Evolutionary conservation across 2,113 vertebrate genomes (phyloP), one percentile per base, ranked within the genome.

Genomic region (Grammomys surdaster): DNA sequence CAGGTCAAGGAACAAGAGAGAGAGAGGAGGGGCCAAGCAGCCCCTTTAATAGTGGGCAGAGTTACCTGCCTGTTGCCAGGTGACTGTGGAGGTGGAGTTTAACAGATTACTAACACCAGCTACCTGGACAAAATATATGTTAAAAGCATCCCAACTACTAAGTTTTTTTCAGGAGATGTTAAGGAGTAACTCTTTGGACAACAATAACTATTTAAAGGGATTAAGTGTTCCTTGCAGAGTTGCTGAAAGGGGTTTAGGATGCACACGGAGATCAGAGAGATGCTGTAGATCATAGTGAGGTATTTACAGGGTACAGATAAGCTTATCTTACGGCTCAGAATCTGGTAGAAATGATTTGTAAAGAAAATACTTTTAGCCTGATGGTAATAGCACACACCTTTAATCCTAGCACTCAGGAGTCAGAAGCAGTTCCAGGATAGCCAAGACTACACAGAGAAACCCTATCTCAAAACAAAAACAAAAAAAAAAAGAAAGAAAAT

Each of bases 181-280:
- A 22, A 69, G 26, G 10, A 33, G 19, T 82, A 70, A 90, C 85
- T 46, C 84, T 54, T 76, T 92, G 65, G 26, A 78, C 36, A 95
- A 31, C 13, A 89, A 43, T 58, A 70, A 93, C 46, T 86, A 67
- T 70, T 86, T 75, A 93, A 82, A 46, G 40, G 13, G 22, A 82
- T 82, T 78, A 69, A 31, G 69, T 77, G 14, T 63, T 95, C 24
- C 54, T 90, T 96, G 56, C 26, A 92, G 93, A 93, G 92, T 60
- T 96, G 69, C 58, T 40, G 24, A 40, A 40, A 87, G 19, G 78
- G 40, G 43, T 84, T 95, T 11, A 78, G 54, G 87, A 92, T 78
- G 33, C 33, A 93, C 14, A 69, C 67, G 63, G 93, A 48, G 7
- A 95, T 88, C 86, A 84, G 54, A 86, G 17, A 81, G 20, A 65